A percentile compares a stretch with the other conserved stretches of the same genome.
Evolutionary conservation across 2,888 invertebrate genomes (phyloP).

Genomic region (Pemphredon lugubris): DNA sequence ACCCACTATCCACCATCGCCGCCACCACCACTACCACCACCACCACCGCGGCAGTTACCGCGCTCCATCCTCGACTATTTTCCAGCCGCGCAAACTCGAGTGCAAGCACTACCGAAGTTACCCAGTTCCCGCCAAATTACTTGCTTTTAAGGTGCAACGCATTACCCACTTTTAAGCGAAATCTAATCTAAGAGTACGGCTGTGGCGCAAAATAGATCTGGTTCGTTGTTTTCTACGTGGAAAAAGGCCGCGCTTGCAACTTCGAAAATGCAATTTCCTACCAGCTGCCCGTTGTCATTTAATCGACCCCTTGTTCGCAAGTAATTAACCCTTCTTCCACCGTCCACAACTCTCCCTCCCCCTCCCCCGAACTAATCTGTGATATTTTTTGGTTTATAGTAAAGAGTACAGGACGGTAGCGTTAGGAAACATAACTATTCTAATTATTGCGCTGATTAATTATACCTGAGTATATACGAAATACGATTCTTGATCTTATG

Average conservation of each 20-base stretch:
- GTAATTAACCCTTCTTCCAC: too few relatives aligned
- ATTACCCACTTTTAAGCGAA: constrained; percentile 38
- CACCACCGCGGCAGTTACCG: not conserved
- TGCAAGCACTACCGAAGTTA: constrained; percentile 34
- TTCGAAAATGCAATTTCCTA: not conserved
- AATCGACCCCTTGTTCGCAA: not conserved
- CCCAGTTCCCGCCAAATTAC: constrained; percentile 27
- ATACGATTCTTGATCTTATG: too few relatives aligned
- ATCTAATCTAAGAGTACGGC: constrained; percentile 25
- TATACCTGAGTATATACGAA: too few relatives aligned
- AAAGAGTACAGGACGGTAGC: too few relatives aligned
- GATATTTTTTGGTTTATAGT: too few relatives aligned
- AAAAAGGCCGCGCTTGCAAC: not conserved
- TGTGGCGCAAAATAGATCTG: not conserved
- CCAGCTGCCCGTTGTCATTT: not conserved
- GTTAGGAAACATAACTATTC: too few relatives aligned
- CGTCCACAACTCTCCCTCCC: too few relatives aligned
- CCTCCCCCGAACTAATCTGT: too few relatives aligned
- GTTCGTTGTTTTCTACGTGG: not conserved
- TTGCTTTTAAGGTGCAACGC: constrained; percentile 37
- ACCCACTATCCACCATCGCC: not conserved
- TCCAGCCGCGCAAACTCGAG: constrained; percentile 5
- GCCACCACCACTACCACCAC: not conserved
- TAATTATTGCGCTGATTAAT: too few relatives aligned
- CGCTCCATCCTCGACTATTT: constrained; percentile 15